Evolutionary conservation across 2,113 vertebrate genomes (phyloP), one percentile per base, ranked within the genome.

Genomic region (Tetraodon nigroviridis): DNA sequence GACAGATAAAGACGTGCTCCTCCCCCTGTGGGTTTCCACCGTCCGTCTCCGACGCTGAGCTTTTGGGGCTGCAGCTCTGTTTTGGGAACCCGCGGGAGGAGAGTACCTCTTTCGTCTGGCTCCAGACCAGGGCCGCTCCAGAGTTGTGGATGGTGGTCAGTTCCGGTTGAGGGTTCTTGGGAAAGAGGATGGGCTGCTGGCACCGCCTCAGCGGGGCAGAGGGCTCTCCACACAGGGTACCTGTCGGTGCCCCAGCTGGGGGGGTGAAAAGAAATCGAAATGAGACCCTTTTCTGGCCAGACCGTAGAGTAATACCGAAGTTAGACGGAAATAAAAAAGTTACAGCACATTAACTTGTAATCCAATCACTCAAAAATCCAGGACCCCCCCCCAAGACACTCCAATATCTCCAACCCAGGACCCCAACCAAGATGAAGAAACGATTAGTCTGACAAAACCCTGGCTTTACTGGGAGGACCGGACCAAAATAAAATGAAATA

Each of bases 121-220:
- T 79, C 75, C 73, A 79, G 14, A 83, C 58, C 72, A 88, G n/a
- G 52, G 83, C 85, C 1, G 76, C 81, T 42, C 89, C 84, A 45
- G 85, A 86, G 79, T 80, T 80, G 79, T 83, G 80, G 78, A 84
- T 88, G 80, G 79, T 85, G 57, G 70, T 84, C 60, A 81, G 79
- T 60, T 90, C 85, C 14, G 89, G 82, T 27, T 82, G 32, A 6
- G 80, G 79, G 66, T 90, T 86, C 71, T 90, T 86, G 58, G 88
- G 86, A 55, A 89, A 88, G 37, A 88, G 82, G 22, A 88, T 81
- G 17, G 89, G 84, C 71, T 91, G 89, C 81, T 82, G 87, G 82
- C 88, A 90, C 21, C 91, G 83, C 68, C 91, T 90, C 46, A 92
- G 82, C 3, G 91, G 91, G 71, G 90, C 89, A 0, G 91, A 92